Conservation (phyloP, 2,113 vertebrate species). For the Thunnus maccoyii region DNA sequence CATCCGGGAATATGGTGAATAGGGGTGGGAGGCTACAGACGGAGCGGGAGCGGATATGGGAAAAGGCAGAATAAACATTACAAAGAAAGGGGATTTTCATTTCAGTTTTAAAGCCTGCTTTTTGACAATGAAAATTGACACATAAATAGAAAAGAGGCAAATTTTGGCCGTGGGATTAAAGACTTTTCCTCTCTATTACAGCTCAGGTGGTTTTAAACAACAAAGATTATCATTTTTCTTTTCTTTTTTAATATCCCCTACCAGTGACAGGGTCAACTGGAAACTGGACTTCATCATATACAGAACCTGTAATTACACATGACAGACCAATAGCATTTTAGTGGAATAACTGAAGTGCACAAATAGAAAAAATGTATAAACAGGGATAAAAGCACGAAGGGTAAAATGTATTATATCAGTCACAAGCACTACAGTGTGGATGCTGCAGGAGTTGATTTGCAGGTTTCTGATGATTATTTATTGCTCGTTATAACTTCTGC, state of each 20-base stretch:
- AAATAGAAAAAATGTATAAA: slow-evolving; percentile 42
- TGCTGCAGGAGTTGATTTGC: slow-evolving; percentile 25
- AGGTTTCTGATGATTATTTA: slow-evolving; percentile 37
- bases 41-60: slow-evolving; percentile 76
- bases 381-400: slow-evolving; percentile 34
- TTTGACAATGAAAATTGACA: slow-evolving; percentile 42
- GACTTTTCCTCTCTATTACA: slow-evolving; percentile 15
- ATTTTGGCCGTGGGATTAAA: slow-evolving; percentile 31
- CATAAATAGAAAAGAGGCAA: slow-evolving; percentile 33
- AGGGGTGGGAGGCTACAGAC: slow-evolving; percentile 70
- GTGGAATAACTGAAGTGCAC: slow-evolving; percentile 30
- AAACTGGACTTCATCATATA: slow-evolving; percentile 41
- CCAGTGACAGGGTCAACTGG: slow-evolving; percentile 38
- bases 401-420: slow-evolving; percentile 27
- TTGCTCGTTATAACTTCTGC: slow-evolving; percentile 24
- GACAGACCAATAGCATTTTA: slow-evolving; percentile 30
- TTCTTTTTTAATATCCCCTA: slow-evolving; percentile 17
- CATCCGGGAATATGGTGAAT: slow-evolving; percentile 79
- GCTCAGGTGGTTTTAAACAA: slow-evolving; percentile 52
- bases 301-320: slow-evolving; percentile 32
- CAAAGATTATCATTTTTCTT: slow-evolving; percentile 33
- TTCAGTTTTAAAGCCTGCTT: slow-evolving; percentile 46
- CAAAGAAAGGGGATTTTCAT: slow-evolving; percentile 72
- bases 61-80: slow-evolving; percentile 81
- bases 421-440: slow-evolving; percentile 15